Evolutionary conservation across 92 coral and sea anemone species (phyloP), one percentile per base, ranked within the genome.

Genomic region (Micromussa lordhowensis): DNA sequence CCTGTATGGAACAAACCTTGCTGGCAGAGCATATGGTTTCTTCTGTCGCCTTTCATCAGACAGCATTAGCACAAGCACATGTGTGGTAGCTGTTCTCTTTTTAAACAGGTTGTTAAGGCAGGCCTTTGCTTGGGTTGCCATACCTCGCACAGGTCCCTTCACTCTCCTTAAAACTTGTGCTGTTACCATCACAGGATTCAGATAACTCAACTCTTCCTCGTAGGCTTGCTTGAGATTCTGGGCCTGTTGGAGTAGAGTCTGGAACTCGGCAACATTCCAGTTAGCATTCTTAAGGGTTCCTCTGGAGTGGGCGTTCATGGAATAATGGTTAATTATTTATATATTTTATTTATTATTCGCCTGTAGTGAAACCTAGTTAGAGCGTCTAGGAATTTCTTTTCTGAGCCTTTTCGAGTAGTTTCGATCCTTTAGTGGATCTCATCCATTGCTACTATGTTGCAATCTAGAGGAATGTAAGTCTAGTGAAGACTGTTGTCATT

Each of bases 21-120:
- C 90, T 55, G 92, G 92, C 22, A 92, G 81, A 13, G 92, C 90
- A 85, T 92, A 92, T 63, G 91, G 94, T 15, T 92, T 92, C 21
- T 18, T 31, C 3, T 18, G 1, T 53, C 92, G 30, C 61, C 78
- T 78, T 64, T 92, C 94, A 81, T 92, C 94, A 30, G 94, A 89
- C 16, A 92, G 75, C 92, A 92, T 89, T 14, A 86, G 30, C 3
- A 92, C 92, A 26, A 92, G 13, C 8, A 92, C 94, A 86, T 92
- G 95, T 1, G 85, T 29, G 73, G 94, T 92, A 1, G 76, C 17
- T 0, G 88, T 85, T 36, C 74, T 89, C 73, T 92, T 92, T 75
- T 91, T 91, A 53, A 82, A 91, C 32, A 87, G 26, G 59, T 87
- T 83, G 10, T 77, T 8, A 1, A 78, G 81, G 66, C 54, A n/a